A percentile compares a stretch with the other conserved stretches of the same genome.
These are phyloP conservation scores for Sciurus vulgaris DNA, from an alignment of 2,797 vertebrate genomes.

Conservation along the genomic window DNA sequence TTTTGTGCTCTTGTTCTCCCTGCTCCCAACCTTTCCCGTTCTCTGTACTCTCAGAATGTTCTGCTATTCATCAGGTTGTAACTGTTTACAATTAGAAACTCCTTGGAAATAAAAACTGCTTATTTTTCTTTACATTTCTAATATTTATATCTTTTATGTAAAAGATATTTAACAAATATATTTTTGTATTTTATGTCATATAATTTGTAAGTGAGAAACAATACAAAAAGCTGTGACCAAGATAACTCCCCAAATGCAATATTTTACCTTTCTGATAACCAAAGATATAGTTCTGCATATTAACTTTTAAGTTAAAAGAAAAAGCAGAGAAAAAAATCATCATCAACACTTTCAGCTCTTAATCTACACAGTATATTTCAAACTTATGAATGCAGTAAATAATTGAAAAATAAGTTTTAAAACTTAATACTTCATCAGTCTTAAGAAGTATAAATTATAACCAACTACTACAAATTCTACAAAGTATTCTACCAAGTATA, in stretches of 20 bases:
- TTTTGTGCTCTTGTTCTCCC: neutral
- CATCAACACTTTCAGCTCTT: conserved; percentile 10
- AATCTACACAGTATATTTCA: neutral
- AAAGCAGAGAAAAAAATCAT: neutral
- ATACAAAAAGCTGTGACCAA: neutral
- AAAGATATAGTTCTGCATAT: conserved; percentile 3
- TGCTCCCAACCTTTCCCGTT: neutral
- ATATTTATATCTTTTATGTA: neutral
- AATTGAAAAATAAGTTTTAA: conserved; percentile 27
- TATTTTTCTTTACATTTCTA: neutral
- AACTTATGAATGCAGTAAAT: conserved; percentile 38
- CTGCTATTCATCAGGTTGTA: neutral
- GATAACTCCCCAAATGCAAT: conserved; percentile 11
- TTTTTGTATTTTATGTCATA: conserved; percentile 17
- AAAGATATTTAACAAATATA: neutral
- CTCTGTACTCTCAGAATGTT: neutral
- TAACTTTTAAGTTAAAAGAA: conserved; percentile 20
- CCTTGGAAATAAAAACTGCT: conserved; percentile 15
- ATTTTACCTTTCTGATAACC: neutral
- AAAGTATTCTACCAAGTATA: neutral
- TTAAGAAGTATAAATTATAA: conserved; percentile 28
- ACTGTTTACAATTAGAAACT: neutral
- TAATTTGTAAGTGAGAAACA: conserved; percentile 4
- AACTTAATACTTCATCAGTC: conserved; percentile 7
- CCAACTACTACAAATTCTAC: neutral